Base-by-base conservation (phyloP, 2,797 vertebrate species). In the Sebastolobus altivelis region DNA sequence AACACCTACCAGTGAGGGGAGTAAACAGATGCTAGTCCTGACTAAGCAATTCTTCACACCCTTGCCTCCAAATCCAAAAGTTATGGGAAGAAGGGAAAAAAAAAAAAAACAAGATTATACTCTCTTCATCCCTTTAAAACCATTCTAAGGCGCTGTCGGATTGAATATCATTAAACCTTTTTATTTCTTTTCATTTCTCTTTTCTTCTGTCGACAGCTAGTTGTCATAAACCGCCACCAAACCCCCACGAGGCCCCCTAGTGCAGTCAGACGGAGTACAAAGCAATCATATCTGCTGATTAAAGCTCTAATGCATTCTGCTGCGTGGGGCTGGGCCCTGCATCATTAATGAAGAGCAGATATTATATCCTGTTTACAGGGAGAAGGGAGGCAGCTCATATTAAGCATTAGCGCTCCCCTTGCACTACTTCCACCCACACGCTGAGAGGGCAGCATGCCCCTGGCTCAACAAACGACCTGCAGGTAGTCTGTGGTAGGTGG, bases 221-320 rank as follows among this genome's bases (percentile, higher is more conserved):
- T 92, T 92, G 92, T 94, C 90, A 93, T 92, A 93, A 94, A 94
- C 85, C 75, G 66, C 82, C 87, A 88, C 75, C 66, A 89, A 95
- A 94, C 88, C 87, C 92, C 93, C 87, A 70, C 74, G 82, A 89
- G 92, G 94, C 90, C 89, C 46, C 87, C 81, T 89, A 75, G 95
- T 87, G 87, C 80, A 95, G 95, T 90, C 90, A 93, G 94, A 95
- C 86, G 84, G 93, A 95, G 95, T 94, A 95, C 89, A 96, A 94
- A 96, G 93, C 94, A 96, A 97, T 96, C 93, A 95, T 96, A 95
- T 93, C 95, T 96, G 94, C 94, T 96, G 95, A 97, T 96, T 97
- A 95, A 96, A 95, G 95, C 95, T 95, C 93, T 95, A 97, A 97
- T 94, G 85, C 92, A 95, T 95, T 95, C 92, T 90, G 92, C 88